Base-by-base conservation (phyloP, 1,140 invertebrate species). In the Kradibia gibbosae region DNA sequence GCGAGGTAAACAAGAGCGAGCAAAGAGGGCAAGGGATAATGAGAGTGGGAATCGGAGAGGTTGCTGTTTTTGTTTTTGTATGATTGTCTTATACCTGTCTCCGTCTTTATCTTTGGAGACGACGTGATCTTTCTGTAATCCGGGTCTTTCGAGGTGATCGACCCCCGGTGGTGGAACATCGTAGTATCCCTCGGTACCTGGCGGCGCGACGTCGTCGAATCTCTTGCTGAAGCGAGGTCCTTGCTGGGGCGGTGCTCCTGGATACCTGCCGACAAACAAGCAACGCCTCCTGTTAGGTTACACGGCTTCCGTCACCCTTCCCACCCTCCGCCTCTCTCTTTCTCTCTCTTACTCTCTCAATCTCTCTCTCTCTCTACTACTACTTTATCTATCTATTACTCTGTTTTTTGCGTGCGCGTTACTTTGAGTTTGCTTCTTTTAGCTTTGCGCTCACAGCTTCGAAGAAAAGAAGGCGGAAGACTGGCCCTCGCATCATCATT, bases 121-220 rank as follows among this genome's bases (percentile, higher is more conserved):
- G 45, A 87, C 84, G 11, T 90, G 89, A 60, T 89, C 85, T 36
- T 90, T 88, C 82, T 86, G 74, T 87, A 84, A 88, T 34, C 82
- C 71, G 71, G 57, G 82, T 80, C 87, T 60, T 36, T 91, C 89
- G 8, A 87, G 85, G 84, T 90, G 88, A 83, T 91, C 90, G 28
- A 91, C 88, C n/a, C 90, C 90, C 7, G 90, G 90, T n/a, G 90
- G 90, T 48, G 90, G 89, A 2, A 91, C 82, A 65, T 91, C 91
- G 57, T 91, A 91, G 83, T 91, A 91, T 0, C 90, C 91, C 57
- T 91, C 91, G 3, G 91, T 91, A 25, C 91, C 91, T n/a, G 91
- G 91, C 15, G 91, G 91, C 25, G 90, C 91, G 20, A 91, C 90
- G 45, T 91, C 91, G 28, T 91, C 91, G 62, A 91, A 91, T 62